Evolutionary conservation across 2,888 invertebrate genomes (phyloP), one percentile per base, ranked within the genome.

Genomic region (Homarus gammarus): DNA sequence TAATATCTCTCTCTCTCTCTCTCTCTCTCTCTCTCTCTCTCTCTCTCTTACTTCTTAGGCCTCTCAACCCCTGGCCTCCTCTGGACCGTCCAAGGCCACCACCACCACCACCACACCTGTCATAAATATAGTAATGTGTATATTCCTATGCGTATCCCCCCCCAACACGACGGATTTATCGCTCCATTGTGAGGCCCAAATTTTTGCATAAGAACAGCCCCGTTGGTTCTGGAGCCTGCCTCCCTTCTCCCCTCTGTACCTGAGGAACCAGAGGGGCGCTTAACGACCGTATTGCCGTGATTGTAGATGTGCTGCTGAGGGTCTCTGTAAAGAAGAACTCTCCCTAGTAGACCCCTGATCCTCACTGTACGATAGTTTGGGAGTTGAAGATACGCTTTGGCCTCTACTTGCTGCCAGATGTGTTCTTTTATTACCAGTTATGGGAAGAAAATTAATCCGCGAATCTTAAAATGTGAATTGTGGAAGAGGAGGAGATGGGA

Each of bases 91-190:
- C 44, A 10, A 6, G n/a, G n/a, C 40, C 2, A 1, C 44, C 44
- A 0, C 40, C 2, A 1, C 44, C 44, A 0, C 22, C 44, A 44
- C 75, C 44, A 31, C 6, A 31, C 75, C 44, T 75, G 44, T 75
- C 49, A 75, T 44, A 75, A 75, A 75, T 75, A 75, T 44, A 44
- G 75, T 75, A 75, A 75, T 75, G 75, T n/a, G 44, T 40, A 75
- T 75, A 75, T 75, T 75, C 75, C 75, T 44, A 44, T 75, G 75
- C 75, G 75, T 75, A 75, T 44, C 10, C 44, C 75, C 44, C 27
- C n/a, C 27, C 75, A n/a, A 1, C 33, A 27, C 27, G 27, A 27
- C 49, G 75, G 44, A 75, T 75, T 75, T 44, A 75, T 75, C 15
- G 18, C 44, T 22, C 49, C 44, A 22, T 75, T 75, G 27, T 75